phyloP scores from a whole-genome alignment of 1,140 invertebrate species.

The Steinernema khuongi region DNA sequence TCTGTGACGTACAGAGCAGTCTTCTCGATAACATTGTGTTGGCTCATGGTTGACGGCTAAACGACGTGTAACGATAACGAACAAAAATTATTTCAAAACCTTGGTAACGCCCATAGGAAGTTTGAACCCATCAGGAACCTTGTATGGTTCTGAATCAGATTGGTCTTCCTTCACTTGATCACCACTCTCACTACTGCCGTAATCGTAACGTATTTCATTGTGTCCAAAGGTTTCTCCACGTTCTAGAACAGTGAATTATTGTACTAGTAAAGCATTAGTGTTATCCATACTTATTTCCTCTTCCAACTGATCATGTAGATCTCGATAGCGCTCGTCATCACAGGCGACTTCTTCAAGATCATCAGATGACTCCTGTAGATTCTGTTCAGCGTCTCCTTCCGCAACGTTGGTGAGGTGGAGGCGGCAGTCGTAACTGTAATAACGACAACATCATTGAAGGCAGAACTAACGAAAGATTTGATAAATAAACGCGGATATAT shows the following conservation, averaged over 20 bases:
- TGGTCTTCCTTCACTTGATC: slow-evolving; percentile 30
- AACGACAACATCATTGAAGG: too few relatives aligned
- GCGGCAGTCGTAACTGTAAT: slow-evolving; percentile 85
- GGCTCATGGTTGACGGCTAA: slow-evolving; percentile 82
- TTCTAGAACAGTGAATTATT: not conserved
- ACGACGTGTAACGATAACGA: slow-evolving; percentile 26
- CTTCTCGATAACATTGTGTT: slow-evolving; percentile 89
- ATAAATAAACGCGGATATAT: too few relatives aligned
- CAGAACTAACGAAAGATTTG: too few relatives aligned
- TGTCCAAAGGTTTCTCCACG: slow-evolving; percentile 5
- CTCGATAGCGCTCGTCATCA: slow-evolving; percentile 69
- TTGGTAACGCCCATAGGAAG: slow-evolving; percentile 63
- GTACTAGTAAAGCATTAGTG: not conserved
- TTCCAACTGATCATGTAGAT: slow-evolving; percentile 44
- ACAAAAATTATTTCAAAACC: slow-evolving; percentile 42
- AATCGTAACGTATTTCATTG: slow-evolving; percentile 44
- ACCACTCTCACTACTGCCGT: slow-evolving; percentile 28
- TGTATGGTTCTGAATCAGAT: slow-evolving; percentile 58
- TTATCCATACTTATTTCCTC: slow-evolving; percentile 27
- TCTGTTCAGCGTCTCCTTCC: slow-evolving; percentile 30
- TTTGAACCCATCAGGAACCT: slow-evolving; percentile 48
- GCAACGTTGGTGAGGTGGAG: slow-evolving; percentile 69
- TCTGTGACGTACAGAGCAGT: slow-evolving; percentile 85
- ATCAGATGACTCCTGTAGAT: slow-evolving; percentile 62
- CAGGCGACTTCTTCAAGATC: slow-evolving; percentile 70